Conservation (phyloP, 2,797 vertebrate species). For the Cephalopachus bancanus region DNA sequence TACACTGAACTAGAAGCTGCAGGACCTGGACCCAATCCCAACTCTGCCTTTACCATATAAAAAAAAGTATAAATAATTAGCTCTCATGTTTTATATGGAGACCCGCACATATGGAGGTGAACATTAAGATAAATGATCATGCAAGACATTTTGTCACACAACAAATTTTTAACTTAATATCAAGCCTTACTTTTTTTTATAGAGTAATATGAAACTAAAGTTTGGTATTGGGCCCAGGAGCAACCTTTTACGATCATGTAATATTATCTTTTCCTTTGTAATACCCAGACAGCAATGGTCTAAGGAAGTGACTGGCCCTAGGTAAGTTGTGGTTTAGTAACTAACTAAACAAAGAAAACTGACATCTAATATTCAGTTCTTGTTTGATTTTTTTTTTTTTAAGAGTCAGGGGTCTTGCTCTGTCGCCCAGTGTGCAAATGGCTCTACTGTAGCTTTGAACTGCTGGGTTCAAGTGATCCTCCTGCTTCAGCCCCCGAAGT, state of each 20-base stretch:
- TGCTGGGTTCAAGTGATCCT: background rate
- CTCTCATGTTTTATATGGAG: background rate
- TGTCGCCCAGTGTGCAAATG: background rate
- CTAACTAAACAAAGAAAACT: background rate
- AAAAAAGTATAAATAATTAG: slow-evolving; percentile 36
- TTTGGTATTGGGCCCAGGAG: background rate
- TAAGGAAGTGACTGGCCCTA: background rate
- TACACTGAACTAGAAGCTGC: background rate
- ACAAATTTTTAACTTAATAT: background rate
- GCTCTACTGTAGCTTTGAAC: background rate
- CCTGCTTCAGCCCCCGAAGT: background rate
- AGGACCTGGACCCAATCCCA: slow-evolving; percentile 32
- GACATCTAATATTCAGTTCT: background rate
- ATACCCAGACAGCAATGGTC: background rate
- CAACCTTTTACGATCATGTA: background rate
- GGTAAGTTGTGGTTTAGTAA: background rate
- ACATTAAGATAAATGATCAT: slow-evolving; percentile 65
- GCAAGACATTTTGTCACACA: background rate
- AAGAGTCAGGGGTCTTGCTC: background rate
- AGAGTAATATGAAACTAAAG: background rate
- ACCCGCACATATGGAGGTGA: slow-evolving; percentile 48
- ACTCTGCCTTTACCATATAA: background rate
- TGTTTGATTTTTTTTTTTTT: background rate
- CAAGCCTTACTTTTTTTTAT: background rate
- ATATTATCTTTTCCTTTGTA: background rate